Percentiles rank a stretch among this genome's conserved stretches.
phyloP scores from a whole-genome alignment of 1,140 invertebrate genomes.

The Danaus plexippus region DNA sequence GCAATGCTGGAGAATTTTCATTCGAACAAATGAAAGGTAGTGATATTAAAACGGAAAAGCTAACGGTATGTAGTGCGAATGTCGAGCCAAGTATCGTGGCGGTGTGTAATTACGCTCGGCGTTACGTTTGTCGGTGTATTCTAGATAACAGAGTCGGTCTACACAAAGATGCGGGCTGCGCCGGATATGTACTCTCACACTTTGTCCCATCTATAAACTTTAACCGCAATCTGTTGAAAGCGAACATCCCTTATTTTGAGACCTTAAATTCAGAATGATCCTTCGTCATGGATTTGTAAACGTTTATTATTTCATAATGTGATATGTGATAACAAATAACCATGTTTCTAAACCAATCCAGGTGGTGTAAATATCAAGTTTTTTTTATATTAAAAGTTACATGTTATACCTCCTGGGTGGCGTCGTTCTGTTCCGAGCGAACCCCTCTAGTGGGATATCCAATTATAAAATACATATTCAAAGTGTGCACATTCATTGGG shows the following conservation, averaged over 20 bases:
- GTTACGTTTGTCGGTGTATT: conserved; percentile 29
- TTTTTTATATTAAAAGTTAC: background rate
- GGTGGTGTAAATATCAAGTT: conserved; percentile 1
- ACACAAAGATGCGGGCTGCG: conserved; percentile 40
- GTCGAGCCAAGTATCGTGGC: conserved; percentile 13
- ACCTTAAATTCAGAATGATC: no score
- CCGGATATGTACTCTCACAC: conserved; percentile 55
- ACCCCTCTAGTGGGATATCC: conserved; percentile 28
- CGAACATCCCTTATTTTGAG: no score
- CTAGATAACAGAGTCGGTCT: conserved; percentile 40
- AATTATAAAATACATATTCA: conserved; percentile 41
- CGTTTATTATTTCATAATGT: no score
- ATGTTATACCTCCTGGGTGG: conserved; percentile 1
- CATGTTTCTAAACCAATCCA: background rate
- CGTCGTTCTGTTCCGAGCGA: conserved; percentile 17
- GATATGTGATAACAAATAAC: no score
- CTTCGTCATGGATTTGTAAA: no score
- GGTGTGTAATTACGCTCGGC: conserved; percentile 25
- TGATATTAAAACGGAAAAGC: no score
- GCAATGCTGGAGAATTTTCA: no score
- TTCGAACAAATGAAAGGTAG: no score
- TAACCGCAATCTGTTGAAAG: conserved; percentile 17
- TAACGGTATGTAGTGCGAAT: conserved; percentile 9
- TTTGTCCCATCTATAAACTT: conserved; percentile 57
- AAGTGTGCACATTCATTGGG: conserved; percentile 26